These are phyloP conservation scores for Oxyura jamaicensis DNA, from an alignment of 2,113 vertebrate species.

Conservation along the genomic window DNA sequence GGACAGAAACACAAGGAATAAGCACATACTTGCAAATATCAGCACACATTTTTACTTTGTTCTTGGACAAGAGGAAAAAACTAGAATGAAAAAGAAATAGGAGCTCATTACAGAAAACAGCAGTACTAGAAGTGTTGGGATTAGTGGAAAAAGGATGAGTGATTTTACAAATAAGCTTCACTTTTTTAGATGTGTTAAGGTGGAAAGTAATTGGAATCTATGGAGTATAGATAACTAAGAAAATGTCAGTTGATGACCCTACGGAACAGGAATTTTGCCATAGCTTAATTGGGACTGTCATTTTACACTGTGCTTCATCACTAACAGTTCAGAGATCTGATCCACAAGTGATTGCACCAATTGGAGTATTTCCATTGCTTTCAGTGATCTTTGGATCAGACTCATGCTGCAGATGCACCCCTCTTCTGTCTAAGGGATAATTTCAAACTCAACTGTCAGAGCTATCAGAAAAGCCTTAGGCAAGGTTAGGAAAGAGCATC, in stretches of 20 bases:
- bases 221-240: background rate
- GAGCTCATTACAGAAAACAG: background rate
- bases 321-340: background rate
- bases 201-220: background rate
- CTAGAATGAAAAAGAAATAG: background rate
- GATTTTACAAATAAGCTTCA: background rate
- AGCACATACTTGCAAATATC: background rate
- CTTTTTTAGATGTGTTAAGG: background rate
- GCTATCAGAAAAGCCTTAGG: background rate
- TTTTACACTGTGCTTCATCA: constrained; percentile 25
- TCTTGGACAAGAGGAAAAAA: background rate
- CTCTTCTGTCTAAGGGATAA: background rate
- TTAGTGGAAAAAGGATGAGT: background rate
- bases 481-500: background rate
- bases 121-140: background rate
- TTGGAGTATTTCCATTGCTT: constrained; percentile 16
- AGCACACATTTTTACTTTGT: background rate
- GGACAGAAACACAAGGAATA: background rate
- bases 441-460: background rate
- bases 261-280: constrained; percentile 29
- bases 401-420: background rate
- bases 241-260: constrained; percentile 1
- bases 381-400: constrained; percentile 27
- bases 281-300: constrained; percentile 23
- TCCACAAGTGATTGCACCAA: background rate